Evolutionary conservation across 2,113 vertebrate genomes (phyloP), one percentile per base, ranked within the genome.

Genomic region (Plestiodon gilberti): DNA sequence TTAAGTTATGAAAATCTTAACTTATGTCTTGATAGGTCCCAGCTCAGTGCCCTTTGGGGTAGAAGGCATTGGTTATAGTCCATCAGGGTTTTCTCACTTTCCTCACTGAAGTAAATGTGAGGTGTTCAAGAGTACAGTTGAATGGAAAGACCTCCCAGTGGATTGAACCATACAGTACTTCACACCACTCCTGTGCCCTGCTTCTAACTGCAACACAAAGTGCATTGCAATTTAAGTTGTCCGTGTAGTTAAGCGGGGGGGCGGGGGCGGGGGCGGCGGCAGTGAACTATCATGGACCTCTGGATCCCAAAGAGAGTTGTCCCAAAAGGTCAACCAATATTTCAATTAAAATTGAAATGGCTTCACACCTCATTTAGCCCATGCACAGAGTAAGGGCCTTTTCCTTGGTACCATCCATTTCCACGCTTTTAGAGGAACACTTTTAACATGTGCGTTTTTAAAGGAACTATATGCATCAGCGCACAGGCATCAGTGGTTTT

Each of bases 261-360:
- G n/a, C n/a, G n/a, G n/a, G n/a, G n/a, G n/a, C n/a, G n/a, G n/a
- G n/a, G n/a, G n/a, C n/a, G n/a, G n/a, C n/a, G n/a, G n/a, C 22
- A 62, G 10, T 35, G 38, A 48, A 9, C 8, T 57, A 2, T 69
- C 67, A 87, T 65, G 52, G 2, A 30, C 43, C 55, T 6, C 1
- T 81, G 15, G 62, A 84, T 18, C 59, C 70, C 88, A 91, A 3
- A 75, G 73, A 88, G 48, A 59, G 65, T 23, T 52, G 33, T 83
- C 4, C 22, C 83, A 0, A 2, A 33, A 67, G 48, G 17, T 55
- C 70, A 77, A 0, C 14, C 23, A 48, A 48, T 48, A 48, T 48
- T 40, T 62, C 28, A 25, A 23, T 55, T 43, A 48, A 2, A 35
- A 11, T 0, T 28, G 77, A 87, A 59, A 83, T 3, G 3, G 1